These are phyloP conservation scores for Saguinus midas DNA, from an alignment of 2,113 vertebrate genomes.

Conservation along the genomic window DNA sequence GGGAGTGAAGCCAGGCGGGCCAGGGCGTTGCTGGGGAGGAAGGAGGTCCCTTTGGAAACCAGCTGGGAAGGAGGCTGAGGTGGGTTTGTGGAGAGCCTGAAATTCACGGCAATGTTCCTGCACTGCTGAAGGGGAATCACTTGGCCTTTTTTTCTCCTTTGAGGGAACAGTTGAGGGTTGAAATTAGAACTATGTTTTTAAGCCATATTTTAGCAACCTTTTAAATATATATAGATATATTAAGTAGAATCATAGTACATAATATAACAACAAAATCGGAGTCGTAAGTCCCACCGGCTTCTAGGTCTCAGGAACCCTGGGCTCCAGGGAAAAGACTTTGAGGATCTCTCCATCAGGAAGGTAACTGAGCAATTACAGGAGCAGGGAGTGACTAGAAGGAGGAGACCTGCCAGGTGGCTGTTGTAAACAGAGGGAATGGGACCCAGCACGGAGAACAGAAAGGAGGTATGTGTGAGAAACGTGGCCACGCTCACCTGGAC, in stretches of 20 bases:
- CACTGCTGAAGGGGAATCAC: no score
- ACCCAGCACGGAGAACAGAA: background rate
- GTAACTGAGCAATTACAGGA: background rate
- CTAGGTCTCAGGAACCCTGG: background rate
- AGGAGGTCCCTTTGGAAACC: accelerated
- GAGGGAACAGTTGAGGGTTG: background rate
- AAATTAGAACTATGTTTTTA: background rate
- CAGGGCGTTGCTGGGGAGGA: background rate
- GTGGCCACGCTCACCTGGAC: no score
- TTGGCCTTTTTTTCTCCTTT: background rate
- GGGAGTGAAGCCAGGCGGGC: background rate
- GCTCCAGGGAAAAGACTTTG: background rate
- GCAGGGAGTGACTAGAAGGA: no score
- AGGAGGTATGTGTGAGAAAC: no score
- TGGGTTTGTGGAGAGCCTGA: accelerated
- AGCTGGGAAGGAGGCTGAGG: background rate
- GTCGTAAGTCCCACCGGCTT: no score
- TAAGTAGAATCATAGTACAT: background rate
- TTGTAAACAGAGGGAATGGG: background rate
- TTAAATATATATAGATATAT: background rate
- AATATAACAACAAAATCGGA: background rate
- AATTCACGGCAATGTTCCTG: accelerated
- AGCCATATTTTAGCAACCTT: background rate
- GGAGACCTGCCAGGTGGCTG: accelerated
- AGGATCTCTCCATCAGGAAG: background rate